Base-by-base conservation (phyloP, 2,797 vertebrate genomes). In the Apodemus agrarius region DNA sequence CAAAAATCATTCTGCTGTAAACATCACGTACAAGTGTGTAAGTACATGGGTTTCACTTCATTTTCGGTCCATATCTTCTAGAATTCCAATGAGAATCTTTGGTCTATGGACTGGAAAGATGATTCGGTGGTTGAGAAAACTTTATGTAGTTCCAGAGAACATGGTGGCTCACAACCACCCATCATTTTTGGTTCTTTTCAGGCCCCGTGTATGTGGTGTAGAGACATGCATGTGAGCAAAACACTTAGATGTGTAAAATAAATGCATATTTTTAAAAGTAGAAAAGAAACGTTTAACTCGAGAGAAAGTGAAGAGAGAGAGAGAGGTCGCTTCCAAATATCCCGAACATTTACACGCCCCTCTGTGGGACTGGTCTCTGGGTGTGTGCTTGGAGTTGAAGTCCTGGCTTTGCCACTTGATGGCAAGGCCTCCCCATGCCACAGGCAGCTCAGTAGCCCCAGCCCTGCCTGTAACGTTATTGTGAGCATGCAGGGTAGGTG, bases 1-100 rank as follows among this genome's bases (percentile, higher is more conserved):
- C 34, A 82, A 93, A 90, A 93, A 90, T 21, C 74, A 92, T 61
- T 65, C 54, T 84, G 54, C 83, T 95, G 6, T 89, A 54, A 89
- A 90, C 43, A 72, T 91, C 29, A 37, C 0, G 5, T 43, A 37
- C 11, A 12, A 78, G 46, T 43, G 16, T 74, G 57, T 61, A 59
- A 61, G 22, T 43, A 79, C 22, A 3, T 54, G 57, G 3, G 75
- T 89, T 88, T 84, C 59, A 26, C 59, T 87, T 88, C 63, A 63
- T 46, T 54, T 12, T 34, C 85, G 49, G 34, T 17, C 6, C 13
- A 57, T 59, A 2, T 17, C 85, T 95, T 79, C 57, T 40, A 9
- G 63, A 59, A 95, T 87, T 93, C 24, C 75, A 80, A 3, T 24
- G 46, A 69, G 40, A 90, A 91, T 37, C 46, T 85, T 14, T 49